Evolutionary conservation across 2,113 vertebrate genomes (phyloP), one percentile per base, ranked within the genome.

Genomic region (Hypanus sabinus): DNA sequence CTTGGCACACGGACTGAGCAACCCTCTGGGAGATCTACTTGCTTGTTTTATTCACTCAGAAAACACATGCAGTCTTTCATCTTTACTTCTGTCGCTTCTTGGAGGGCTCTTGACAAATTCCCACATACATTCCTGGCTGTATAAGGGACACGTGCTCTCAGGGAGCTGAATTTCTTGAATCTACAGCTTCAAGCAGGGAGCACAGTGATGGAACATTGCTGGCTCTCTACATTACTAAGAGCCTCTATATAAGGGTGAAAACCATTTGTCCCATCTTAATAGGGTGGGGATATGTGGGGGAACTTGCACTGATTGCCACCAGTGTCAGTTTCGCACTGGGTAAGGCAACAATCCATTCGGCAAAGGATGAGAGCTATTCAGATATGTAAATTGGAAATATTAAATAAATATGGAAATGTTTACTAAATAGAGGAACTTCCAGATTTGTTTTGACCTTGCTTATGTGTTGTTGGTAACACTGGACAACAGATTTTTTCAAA

Each of bases 51-150:
- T 68, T 90, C 8, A 30, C 60, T 90, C 30, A 20, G 65, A 3
- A 90, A 87, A n/a, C 83, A 87, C 57, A 24, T 27, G 27, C 83
- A 20, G n/a, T 65, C 57, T 90, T 90, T 90, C n/a, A 20, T 85
- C 60, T 20, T 24, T 16, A 65, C 60, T 90, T 27, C 5, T 5
- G 55, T n/a, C 33, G 20, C 30, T 65, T 60, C 85, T 30, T 20
- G 16, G 60, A 36, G 30, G n/a, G 83, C 71, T 87, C 62, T 87
- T 7, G 30, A 62, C 85, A 65, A n/a, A 30, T 62, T 62, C 85
- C 30, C 85, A 88, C 85, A 88, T 33, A 60, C 0, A n/a, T 33
- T 68, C 60, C 18, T 33, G 60, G 57, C 18, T n/a, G 7, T 33
- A 62, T 33, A 9, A n/a, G 30, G 60, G 5, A 7, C 60, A 20